Percentiles rank a stretch among this genome's conserved stretches.
Conservation (phyloP, 64 coral and sea anemone genomes). For the Stichodactyla mertensii region DNA sequence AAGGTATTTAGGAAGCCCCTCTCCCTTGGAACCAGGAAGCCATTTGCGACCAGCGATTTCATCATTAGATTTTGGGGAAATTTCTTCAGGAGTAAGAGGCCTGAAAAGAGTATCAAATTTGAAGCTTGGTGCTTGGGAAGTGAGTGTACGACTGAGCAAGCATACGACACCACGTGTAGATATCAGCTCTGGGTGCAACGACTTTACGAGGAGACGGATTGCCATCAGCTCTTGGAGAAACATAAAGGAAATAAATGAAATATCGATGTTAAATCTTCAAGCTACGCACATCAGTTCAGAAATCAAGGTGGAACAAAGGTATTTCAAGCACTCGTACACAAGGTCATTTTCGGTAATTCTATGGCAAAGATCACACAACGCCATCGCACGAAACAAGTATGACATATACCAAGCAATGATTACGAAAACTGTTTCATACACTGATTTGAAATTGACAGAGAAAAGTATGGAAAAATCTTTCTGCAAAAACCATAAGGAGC, state of each 20-base stretch:
- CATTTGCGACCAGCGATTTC: conserved; percentile 48
- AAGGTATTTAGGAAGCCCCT: conserved; percentile 63
- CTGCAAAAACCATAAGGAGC: too few relatives aligned
- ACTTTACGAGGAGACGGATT: background rate
- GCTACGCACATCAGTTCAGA: too few relatives aligned
- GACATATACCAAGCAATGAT: too few relatives aligned
- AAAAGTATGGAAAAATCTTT: too few relatives aligned
- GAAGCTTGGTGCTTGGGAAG: background rate
- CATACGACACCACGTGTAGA: background rate
- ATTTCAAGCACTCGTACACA: too few relatives aligned
- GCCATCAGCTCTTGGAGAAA: background rate
- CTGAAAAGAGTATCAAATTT: conserved; percentile 11
- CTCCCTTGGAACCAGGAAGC: conserved; percentile 38
- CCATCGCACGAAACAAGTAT: too few relatives aligned
- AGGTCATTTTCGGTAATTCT: too few relatives aligned
- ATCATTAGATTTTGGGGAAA: conserved; percentile 31
- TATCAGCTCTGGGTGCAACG: background rate
- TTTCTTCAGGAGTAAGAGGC: conserved; percentile 10
- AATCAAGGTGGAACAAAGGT: too few relatives aligned
- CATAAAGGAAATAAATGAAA: background rate
- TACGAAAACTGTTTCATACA: too few relatives aligned
- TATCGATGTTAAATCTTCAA: background rate
- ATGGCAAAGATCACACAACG: too few relatives aligned
- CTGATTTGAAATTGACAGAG: too few relatives aligned
- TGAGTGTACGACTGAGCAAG: background rate